Conservation (phyloP, 1,140 invertebrate species). For the Drosophila ohnishii region DNA sequence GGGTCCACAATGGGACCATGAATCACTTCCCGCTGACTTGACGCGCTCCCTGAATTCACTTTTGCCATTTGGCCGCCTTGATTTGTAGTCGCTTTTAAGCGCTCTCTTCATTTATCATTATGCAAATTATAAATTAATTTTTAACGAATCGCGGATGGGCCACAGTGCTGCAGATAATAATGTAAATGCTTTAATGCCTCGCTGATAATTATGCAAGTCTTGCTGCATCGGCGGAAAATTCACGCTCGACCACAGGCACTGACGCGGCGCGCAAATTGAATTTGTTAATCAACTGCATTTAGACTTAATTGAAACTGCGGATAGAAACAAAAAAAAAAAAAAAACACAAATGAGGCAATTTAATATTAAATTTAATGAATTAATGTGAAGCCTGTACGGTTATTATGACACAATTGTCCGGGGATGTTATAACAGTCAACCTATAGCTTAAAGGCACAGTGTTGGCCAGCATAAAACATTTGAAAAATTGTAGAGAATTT, state of each 20-base stretch:
- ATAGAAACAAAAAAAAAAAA: constrained; percentile 6
- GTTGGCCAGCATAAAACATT: neutral
- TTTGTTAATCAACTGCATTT: constrained; percentile 75
- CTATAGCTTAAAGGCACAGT: too few relatives aligned
- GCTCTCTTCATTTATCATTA: constrained; percentile 61
- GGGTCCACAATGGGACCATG: constrained; percentile 62
- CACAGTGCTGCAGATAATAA: constrained; percentile 60
- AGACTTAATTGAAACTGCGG: constrained; percentile 60
- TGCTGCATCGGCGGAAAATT: constrained; percentile 44
- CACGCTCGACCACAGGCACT: constrained; percentile 15
- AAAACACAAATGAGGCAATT: constrained; percentile 11
- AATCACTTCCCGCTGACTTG: constrained; percentile 68
- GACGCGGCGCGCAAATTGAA: constrained; percentile 55
- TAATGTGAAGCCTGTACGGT: constrained; percentile 18
- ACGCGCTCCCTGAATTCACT: constrained; percentile 42
- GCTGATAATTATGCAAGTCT: constrained; percentile 54
- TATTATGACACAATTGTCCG: constrained; percentile 1
- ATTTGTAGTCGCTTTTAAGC: constrained; percentile 48
- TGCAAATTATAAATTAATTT: constrained; percentile 76
- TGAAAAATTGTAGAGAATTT: neutral
- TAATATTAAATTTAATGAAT: constrained; percentile 42
- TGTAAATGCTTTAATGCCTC: constrained; percentile 43
- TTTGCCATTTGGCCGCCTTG: constrained; percentile 54
- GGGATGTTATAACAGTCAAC: constrained; percentile 7
- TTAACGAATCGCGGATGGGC: constrained; percentile 12